phyloP scores from a whole-genome alignment of 2,797 vertebrate genomes.

The Tapera naevia region DNA sequence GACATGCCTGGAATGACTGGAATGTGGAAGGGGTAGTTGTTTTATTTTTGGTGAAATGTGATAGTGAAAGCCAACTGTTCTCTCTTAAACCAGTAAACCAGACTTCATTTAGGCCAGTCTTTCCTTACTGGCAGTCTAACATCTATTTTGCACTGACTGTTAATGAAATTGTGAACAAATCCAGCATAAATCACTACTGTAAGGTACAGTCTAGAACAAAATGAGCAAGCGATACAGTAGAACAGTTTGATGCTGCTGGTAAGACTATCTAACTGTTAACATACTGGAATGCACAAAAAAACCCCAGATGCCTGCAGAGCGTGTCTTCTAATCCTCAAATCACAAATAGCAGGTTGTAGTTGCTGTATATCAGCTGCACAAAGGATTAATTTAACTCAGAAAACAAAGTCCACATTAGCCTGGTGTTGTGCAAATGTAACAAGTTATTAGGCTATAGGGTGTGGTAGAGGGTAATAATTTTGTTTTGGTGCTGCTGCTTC shows the following conservation, averaged over 20 bases:
- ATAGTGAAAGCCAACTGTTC: not conserved
- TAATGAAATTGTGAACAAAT: not conserved
- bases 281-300: not conserved
- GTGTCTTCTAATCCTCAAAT: not conserved
- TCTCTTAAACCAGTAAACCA: not conserved
- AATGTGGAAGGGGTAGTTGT: not conserved
- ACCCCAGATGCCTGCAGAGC: not conserved
- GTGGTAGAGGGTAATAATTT: not conserved
- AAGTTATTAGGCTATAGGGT: not conserved
- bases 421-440: not conserved
- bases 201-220: not conserved
- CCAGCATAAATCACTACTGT: not conserved
- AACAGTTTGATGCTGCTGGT: not conserved
- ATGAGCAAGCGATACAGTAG: not conserved
- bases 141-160: not conserved
- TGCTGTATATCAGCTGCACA: not conserved
- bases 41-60: not conserved
- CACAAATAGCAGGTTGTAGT: not conserved
- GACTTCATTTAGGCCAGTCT: not conserved
- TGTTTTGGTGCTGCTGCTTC: not conserved
- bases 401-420: not conserved
- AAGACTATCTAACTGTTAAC: not conserved
- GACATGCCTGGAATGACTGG: not conserved
- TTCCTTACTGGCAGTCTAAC: not conserved
- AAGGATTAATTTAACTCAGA: constrained; percentile 20